Base-by-base conservation (phyloP, 2,888 invertebrate species). In the Parasteatoda lunata region DNA sequence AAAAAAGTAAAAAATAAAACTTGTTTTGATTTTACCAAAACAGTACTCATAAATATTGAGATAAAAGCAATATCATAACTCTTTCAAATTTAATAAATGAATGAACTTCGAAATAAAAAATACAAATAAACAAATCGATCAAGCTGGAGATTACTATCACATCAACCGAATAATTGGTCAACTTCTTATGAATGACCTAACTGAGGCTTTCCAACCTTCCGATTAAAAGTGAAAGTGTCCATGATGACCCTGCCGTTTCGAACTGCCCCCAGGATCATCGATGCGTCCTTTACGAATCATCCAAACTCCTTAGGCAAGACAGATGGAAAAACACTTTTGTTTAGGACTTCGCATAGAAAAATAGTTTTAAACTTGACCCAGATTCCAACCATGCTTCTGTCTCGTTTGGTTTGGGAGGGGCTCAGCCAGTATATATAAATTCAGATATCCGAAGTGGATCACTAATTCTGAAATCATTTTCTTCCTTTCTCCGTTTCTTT, bases 281-380 rank as follows among this genome's bases (percentile, higher is more conserved):
- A 72, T 80, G 45, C 72, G 72, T 80, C 64, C 80, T 80, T 30
- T 30, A 65, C 66, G 47, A 52, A 64, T 71, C 70, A 59, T 70
- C 78, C 5, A 11, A 13, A 30, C 30, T 52, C 78, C 71, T 71
- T 1, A 70, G 80, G 70, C 30, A 1, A 71, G 65, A 47, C 70
- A 48, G 65, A 81, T 48, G 48, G 11, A 68, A 72, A 73, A 78
- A 68, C 30, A 59, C 15, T 65, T 64, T 54, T 59, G 47, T 15
- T 52, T 6, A 52, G 45, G 15, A 72, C 51, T 51, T 52, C 54
- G 54, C n/a, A 73, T 49, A 8, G 30, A 66, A 73, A 73, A 73
- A 72, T 48, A 75, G 66, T 84, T 84, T 77, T 80, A 85, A 85
- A 85, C 85, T 85, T 85, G 85, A 85, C 85, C 85, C 80, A 85